phyloP scores from a whole-genome alignment of 2,888 invertebrate species.

The Mycogona germanica region DNA sequence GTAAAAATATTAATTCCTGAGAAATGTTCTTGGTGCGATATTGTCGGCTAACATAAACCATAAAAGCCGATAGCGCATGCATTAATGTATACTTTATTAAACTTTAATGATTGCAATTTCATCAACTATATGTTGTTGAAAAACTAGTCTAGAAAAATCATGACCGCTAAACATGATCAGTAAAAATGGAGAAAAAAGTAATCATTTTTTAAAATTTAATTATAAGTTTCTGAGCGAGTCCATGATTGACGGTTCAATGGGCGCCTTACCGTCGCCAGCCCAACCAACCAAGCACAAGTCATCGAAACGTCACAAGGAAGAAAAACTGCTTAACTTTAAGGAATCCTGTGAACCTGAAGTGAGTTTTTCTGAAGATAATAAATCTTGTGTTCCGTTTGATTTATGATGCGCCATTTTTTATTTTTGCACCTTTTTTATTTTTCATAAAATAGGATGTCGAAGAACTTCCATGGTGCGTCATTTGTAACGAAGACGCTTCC shows the following conservation, averaged over 20 bases:
- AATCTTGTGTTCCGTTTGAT: background rate
- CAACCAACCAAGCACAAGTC: background rate
- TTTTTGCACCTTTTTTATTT: background rate
- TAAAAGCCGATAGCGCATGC: too few relatives aligned
- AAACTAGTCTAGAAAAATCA: too few relatives aligned
- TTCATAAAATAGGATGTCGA: conserved; percentile 21
- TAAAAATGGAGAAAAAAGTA: too few relatives aligned
- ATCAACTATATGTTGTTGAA: too few relatives aligned
- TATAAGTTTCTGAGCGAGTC: background rate
- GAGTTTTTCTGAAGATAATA: background rate
- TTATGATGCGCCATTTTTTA: background rate
- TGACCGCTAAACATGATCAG: too few relatives aligned
- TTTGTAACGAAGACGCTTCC: conserved; percentile 69
- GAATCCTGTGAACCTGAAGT: background rate
- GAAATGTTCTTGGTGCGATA: too few relatives aligned
- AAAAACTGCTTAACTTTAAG: background rate
- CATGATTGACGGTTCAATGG: background rate
- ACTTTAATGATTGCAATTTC: too few relatives aligned
- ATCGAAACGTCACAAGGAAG: background rate
- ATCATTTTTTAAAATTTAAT: too few relatives aligned
- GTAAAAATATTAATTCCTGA: too few relatives aligned
- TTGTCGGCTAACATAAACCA: too few relatives aligned
- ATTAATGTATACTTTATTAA: too few relatives aligned
- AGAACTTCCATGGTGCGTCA: conserved; percentile 68
- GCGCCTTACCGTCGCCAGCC: background rate